phyloP scores from a whole-genome alignment of 2,888 invertebrate species.

The Heteropelma amictum region DNA sequence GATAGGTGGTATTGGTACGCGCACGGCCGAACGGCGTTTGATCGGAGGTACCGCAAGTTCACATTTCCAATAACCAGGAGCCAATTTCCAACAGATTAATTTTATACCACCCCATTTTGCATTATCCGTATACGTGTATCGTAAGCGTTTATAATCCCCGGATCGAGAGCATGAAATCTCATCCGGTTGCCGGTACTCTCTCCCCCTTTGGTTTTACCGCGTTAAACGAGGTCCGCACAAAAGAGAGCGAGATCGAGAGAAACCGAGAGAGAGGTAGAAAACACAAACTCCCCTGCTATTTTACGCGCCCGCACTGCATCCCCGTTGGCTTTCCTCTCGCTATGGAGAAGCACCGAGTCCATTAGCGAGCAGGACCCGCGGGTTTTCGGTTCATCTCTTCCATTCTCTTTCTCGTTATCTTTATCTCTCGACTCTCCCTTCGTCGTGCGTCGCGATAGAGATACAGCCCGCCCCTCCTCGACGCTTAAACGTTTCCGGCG shows the following conservation, averaged over 20 bases:
- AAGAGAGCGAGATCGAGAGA: constrained; percentile 38
- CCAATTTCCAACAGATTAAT: constrained; percentile 60
- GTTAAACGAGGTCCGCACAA: constrained; percentile 30
- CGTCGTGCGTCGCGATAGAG: no score
- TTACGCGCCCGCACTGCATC: constrained; percentile 27
- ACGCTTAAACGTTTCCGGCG: constrained; percentile 69
- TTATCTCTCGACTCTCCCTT: no score
- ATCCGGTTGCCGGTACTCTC: constrained; percentile 17
- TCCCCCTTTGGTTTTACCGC: constrained; percentile 53
- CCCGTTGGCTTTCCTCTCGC: constrained; percentile 38
- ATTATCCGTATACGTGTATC: constrained; percentile 16
- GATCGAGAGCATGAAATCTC: constrained; percentile 35
- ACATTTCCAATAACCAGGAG: constrained; percentile 53
- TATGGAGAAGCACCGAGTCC: constrained; percentile 43
- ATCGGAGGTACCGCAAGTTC: constrained; percentile 25
- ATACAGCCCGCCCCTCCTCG: constrained; percentile 28
- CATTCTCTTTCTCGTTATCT: constrained; percentile 10
- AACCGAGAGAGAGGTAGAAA: constrained; percentile 54
- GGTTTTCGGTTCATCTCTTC: constrained; percentile 20
- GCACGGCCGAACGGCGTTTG: not conserved
- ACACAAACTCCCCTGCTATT: constrained; percentile 57
- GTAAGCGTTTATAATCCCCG: constrained; percentile 53
- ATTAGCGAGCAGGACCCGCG: constrained; percentile 40
- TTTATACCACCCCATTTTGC: constrained; percentile 42
- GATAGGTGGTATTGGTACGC: not conserved